These are phyloP conservation scores for Oreochromis niloticus DNA, from an alignment of 2,113 vertebrate species.

Conservation along the genomic window DNA sequence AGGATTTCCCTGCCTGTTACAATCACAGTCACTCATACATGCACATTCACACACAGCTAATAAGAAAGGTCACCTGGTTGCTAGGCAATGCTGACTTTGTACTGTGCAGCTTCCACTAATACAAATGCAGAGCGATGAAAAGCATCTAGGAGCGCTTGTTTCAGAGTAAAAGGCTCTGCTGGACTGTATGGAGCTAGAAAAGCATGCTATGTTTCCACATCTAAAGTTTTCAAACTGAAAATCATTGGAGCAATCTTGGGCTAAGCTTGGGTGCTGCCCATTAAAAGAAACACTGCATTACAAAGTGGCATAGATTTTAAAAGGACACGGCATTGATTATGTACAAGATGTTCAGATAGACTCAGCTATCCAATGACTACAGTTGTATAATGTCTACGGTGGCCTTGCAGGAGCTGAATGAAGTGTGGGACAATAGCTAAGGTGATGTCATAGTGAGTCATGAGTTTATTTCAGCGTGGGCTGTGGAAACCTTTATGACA, in stretches of 20 bases:
- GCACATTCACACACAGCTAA: neutral
- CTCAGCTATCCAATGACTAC: neutral
- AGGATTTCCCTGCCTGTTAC: neutral
- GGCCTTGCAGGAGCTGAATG: neutral
- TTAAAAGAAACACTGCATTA: neutral
- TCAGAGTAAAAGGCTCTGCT: neutral
- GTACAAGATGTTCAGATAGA: neutral
- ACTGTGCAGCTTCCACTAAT: neutral
- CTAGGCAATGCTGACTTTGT: constrained; percentile 52
- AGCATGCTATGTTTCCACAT: neutral
- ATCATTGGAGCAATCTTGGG: neutral
- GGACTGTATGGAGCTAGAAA: neutral
- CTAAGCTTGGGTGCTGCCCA: neutral
- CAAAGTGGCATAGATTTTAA: neutral
- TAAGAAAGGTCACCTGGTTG: constrained; percentile 61
- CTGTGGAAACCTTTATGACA: neutral
- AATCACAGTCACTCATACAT: neutral
- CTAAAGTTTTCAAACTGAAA: neutral
- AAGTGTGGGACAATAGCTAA: neutral
- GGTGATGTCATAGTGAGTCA: neutral
- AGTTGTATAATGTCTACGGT: neutral
- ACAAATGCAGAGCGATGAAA: neutral
- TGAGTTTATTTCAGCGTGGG: neutral
- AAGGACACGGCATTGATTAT: neutral
- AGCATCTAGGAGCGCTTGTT: neutral